Conservation (phyloP, 2,797 vertebrate genomes). For the Antrozous pallidus region DNA sequence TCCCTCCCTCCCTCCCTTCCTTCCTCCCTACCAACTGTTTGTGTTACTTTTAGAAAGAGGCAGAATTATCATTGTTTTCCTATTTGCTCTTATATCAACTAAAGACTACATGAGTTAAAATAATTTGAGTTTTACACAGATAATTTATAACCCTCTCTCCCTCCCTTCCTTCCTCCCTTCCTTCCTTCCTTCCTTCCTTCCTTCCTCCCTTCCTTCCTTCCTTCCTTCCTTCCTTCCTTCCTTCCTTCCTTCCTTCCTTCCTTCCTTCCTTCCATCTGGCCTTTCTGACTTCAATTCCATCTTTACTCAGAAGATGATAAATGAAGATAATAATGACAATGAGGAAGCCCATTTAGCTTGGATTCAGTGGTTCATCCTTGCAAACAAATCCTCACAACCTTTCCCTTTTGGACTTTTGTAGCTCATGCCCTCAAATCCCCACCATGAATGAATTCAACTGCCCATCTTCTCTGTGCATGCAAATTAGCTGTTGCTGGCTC, state of each 20-base stretch:
- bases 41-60: background rate
- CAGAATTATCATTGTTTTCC: background rate
- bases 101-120: background rate
- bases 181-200: background rate
- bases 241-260: too few relatives aligned
- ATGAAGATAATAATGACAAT: background rate
- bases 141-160: too few relatives aligned
- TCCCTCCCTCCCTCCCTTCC: too few relatives aligned
- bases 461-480: background rate
- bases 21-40: too few relatives aligned
- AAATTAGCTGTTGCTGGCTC: background rate
- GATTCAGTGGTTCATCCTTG: background rate
- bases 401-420: background rate
- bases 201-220: background rate
- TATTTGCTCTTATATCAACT: background rate
- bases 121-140: background rate
- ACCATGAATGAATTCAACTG: background rate
- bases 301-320: background rate
- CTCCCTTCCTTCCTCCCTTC: too few relatives aligned
- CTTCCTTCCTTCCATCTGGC: background rate
- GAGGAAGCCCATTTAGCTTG: background rate
- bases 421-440: background rate
- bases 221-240: background rate
- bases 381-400: background rate
- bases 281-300: background rate